phyloP scores from a whole-genome alignment of 37 sponge, comb jelly and placozoan genomes.

The Eunapius fragilis region DNA sequence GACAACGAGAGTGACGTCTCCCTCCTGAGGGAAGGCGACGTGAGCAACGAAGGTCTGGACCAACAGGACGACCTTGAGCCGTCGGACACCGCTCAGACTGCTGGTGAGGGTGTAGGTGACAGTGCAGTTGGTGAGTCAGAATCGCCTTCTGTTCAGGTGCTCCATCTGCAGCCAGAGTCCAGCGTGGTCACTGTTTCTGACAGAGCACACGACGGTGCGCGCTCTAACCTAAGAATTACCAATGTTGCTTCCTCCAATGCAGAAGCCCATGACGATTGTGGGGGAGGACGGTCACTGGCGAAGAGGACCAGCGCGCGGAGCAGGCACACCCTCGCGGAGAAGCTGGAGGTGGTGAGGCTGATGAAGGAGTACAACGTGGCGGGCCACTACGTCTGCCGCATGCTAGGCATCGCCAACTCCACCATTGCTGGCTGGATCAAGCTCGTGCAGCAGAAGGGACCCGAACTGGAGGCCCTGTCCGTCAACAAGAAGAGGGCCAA shows the following conservation, averaged over 20 bases:
- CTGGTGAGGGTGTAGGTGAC: no score
- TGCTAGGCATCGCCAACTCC: conserved; percentile 82
- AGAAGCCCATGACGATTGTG: no score
- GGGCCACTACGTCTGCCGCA: conserved; percentile 64
- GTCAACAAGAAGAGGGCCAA: conserved; percentile 65
- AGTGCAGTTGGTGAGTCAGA: no score
- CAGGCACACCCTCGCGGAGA: conserved; percentile 76
- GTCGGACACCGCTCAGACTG: not conserved
- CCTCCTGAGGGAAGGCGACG: not conserved
- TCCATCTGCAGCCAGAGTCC: no score
- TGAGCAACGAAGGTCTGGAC: conserved; percentile 3
- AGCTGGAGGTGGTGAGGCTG: conserved; percentile 74
- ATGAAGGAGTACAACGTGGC: conserved; percentile 65
- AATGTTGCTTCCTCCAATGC: no score
- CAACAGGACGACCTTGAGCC: not conserved
- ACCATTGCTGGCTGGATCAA: conserved; percentile 83
- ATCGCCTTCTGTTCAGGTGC: no score
- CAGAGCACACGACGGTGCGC: no score
- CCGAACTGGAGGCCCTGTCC: conserved; percentile 60
- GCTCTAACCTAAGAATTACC: no score
- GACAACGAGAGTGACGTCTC: not conserved
- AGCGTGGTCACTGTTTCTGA: no score
- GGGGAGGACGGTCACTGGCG: no score
- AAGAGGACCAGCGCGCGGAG: conserved; percentile 21
- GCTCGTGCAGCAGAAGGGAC: conserved; percentile 66